Evolutionary conservation across 2,888 invertebrate species (phyloP).

Genomic region (Heliconius ismenius): DNA sequence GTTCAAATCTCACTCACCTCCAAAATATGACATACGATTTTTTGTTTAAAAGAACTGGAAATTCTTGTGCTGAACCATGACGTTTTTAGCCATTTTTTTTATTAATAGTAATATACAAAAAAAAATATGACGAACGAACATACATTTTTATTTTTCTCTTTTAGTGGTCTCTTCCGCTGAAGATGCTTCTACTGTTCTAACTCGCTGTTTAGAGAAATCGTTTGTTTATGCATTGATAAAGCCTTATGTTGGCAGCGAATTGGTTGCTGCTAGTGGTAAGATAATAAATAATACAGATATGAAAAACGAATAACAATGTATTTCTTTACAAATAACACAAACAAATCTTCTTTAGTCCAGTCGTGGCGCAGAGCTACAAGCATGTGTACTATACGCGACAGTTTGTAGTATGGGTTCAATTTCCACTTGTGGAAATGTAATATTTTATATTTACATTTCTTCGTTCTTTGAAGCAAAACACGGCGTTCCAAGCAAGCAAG

Average conservation of each 20-base stretch:
- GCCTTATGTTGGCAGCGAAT: conserved; percentile 1
- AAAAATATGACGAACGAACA: too few relatives aligned
- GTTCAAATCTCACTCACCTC: not conserved
- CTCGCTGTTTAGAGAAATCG: not conserved
- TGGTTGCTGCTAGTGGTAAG: not conserved
- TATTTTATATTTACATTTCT: not conserved
- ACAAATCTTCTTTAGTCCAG: too few relatives aligned
- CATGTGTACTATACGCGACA: too few relatives aligned
- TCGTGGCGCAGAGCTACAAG: too few relatives aligned
- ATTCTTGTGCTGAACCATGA: too few relatives aligned
- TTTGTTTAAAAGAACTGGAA: too few relatives aligned
- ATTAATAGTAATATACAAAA: too few relatives aligned
- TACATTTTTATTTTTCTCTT: not conserved
- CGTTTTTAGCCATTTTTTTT: too few relatives aligned
- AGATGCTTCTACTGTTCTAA: not conserved
- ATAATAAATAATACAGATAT: not conserved
- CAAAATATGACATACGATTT: not conserved
- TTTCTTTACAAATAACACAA: too few relatives aligned
- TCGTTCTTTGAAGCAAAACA: not conserved
- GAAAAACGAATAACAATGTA: too few relatives aligned
- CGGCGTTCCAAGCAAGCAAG: not conserved
- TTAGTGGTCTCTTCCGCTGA: conserved; percentile 3
- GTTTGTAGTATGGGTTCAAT: not conserved
- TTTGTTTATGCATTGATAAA: not conserved
- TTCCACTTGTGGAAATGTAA: not conserved